These are phyloP conservation scores for Himantopus leucocephalus DNA, from an alignment of 2,113 vertebrate species.

Conservation along the genomic window DNA sequence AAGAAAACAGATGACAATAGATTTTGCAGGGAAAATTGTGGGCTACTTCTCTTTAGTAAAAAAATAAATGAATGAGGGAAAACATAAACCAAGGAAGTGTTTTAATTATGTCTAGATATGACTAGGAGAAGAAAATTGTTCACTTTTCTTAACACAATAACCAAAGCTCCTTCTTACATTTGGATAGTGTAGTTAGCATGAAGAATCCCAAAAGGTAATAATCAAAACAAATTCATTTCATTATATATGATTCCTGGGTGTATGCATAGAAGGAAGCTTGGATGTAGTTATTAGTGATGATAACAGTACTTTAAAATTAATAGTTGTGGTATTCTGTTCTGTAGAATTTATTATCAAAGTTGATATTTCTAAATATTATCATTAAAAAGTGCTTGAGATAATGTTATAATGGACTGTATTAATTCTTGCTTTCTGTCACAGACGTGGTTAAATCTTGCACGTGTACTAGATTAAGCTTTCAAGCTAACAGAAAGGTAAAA, in stretches of 20 bases:
- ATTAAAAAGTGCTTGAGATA: no score
- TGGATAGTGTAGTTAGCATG: background rate
- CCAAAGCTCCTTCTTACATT: background rate
- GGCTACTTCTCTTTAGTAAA: background rate
- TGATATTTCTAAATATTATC: background rate
- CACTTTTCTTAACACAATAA: background rate
- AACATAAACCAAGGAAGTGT: background rate
- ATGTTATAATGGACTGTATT: no score
- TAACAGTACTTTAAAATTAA: background rate
- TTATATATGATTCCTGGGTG: background rate
- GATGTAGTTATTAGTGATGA: background rate
- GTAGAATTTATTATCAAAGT: background rate
- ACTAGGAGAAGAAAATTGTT: background rate
- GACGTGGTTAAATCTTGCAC: background rate
- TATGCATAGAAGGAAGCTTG: background rate
- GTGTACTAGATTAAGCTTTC: background rate
- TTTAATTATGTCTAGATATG: background rate
- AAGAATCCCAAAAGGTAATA: background rate
- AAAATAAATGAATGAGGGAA: background rate
- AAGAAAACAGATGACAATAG: background rate
- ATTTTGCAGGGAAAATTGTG: background rate
- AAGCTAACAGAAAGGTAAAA: background rate
- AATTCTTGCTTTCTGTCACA: background rate
- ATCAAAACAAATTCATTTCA: slow-evolving; percentile 13
- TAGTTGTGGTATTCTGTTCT: background rate